Base-by-base conservation (phyloP, 2,113 vertebrate genomes). In the Pygoscelis adeliae region DNA sequence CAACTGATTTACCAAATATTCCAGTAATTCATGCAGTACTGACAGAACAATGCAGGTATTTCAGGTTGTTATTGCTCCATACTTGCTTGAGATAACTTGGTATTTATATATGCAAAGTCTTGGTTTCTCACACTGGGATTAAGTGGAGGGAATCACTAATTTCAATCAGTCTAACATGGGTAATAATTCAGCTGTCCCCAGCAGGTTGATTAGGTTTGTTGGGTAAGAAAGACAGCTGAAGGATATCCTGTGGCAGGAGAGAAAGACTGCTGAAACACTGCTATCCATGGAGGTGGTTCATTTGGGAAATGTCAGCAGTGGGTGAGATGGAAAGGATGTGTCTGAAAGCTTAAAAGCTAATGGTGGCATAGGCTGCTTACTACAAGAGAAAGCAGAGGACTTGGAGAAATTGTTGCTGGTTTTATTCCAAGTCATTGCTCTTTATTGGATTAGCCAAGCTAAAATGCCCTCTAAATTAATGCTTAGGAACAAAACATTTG, bases 191-290 rank as follows among this genome's bases (percentile, higher is more conserved):
- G 40, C 90, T 97, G 96, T 77, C 97, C 94, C 82, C 97, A 93
- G 97, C 94, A 96, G 92, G 97, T 58, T 98, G 97, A 98, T 98
- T 97, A 94, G 83, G 90, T 93, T 87, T 12, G 3, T 76, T 91
- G 90, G 85, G 9, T 87, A 76, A 95, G 70, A 83, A 76, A 95
- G 70, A 83, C 62, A 96, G 87, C 93, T 86, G 90, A 55, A 74
- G 90, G 93, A 79, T 95, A 61, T 89, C 94, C 87, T 87, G 81
- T 92, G 91, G 47, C 91, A 95, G 95, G 78, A 95, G 84, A 80
- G 76, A 82, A 90, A 20, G 47, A 38, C 50, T 95, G 80, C 81
- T 87, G 74, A 96, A 97, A 84, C 84, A 78, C 42, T 96, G 83
- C 74, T 95, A 3, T 90, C 94, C 93, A 49, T 2, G 13, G 94